A percentile compares a stretch with the other conserved stretches of the same genome.
Evolutionary conservation across 2,888 invertebrate species (phyloP).

Genomic region (Hyppa rectilinea): DNA sequence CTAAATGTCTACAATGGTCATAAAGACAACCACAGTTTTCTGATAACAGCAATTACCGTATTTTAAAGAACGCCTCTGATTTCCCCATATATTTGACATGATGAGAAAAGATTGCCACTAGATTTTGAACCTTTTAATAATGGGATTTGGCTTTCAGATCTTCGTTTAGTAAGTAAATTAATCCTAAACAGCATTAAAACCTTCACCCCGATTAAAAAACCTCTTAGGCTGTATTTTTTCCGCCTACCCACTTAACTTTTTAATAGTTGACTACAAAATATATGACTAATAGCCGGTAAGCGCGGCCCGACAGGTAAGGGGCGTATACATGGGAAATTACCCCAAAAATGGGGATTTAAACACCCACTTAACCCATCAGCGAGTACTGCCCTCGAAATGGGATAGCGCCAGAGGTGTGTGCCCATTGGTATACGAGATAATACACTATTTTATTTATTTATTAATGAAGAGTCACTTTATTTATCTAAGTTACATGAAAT

Average conservation of each 20-base stretch:
- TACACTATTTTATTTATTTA: not conserved
- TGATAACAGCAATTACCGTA: not conserved
- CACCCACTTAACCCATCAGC: conserved; percentile 78
- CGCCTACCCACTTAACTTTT: conserved; percentile 46
- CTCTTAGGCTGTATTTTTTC: conserved; percentile 22
- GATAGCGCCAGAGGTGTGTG: conserved; percentile 70
- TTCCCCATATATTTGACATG: not conserved
- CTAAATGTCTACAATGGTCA: not conserved
- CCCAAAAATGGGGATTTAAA: conserved; percentile 76
- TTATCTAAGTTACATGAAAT: too few species aligned
- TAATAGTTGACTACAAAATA: conserved; percentile 59
- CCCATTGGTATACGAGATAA: conserved; percentile 69
- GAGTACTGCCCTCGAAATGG: conserved; percentile 79
- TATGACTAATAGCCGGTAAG: conserved; percentile 63
- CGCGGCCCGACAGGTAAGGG: conserved; percentile 65
- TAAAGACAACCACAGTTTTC: not conserved
- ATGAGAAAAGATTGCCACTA: not conserved
- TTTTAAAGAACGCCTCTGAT: not conserved
- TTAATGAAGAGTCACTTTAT: too few species aligned
- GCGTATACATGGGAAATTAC: conserved; percentile 73
- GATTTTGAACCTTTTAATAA: not conserved
- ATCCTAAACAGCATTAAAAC: conserved; percentile 3
- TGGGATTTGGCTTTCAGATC: not conserved
- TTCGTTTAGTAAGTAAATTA: conserved; percentile 21
- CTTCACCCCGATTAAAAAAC: conserved; percentile 13